These are phyloP conservation scores for Heliconius aoede DNA, from an alignment of 2,888 invertebrate species.

Conservation along the genomic window DNA sequence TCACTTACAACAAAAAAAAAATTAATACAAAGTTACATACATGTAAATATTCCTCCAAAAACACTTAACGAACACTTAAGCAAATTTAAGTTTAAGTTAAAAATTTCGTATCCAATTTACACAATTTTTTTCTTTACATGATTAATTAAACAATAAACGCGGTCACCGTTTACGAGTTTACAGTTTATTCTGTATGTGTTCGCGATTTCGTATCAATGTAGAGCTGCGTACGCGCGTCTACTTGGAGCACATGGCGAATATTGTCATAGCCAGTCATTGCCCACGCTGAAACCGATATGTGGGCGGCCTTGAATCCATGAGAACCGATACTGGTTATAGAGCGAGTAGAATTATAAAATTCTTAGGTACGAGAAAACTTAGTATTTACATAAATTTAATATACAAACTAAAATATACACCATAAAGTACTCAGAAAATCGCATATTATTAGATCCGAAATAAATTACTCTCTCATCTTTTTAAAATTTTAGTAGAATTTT, in stretches of 20 bases:
- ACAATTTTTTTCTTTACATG: slow-evolving; percentile 32
- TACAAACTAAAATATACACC: too few species aligned
- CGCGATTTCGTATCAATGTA: slow-evolving; percentile 42
- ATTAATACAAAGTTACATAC: neutral
- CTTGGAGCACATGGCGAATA: slow-evolving; percentile 68
- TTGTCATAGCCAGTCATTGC: slow-evolving; percentile 61
- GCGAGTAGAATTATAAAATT: slow-evolving; percentile 49
- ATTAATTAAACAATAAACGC: slow-evolving; percentile 35
- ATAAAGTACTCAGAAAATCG: neutral
- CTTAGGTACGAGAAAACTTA: neutral
- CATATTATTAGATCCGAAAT: neutral
- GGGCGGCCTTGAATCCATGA: slow-evolving; percentile 64
- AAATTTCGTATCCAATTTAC: neutral
- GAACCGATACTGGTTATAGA: slow-evolving; percentile 59
- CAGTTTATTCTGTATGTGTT: slow-evolving; percentile 33
- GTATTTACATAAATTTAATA: too few species aligned
- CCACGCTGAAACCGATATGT: slow-evolving; percentile 59
- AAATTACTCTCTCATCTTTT: too few species aligned
- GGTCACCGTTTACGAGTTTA: slow-evolving; percentile 27
- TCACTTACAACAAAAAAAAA: neutral
- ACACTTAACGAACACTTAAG: neutral
- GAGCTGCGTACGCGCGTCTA: slow-evolving; percentile 49
- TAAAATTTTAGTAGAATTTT: too few species aligned
- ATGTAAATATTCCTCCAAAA: neutral
- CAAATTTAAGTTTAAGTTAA: neutral